phyloP scores from a whole-genome alignment of 2,888 invertebrate genomes.

The Papilio demoleus region DNA sequence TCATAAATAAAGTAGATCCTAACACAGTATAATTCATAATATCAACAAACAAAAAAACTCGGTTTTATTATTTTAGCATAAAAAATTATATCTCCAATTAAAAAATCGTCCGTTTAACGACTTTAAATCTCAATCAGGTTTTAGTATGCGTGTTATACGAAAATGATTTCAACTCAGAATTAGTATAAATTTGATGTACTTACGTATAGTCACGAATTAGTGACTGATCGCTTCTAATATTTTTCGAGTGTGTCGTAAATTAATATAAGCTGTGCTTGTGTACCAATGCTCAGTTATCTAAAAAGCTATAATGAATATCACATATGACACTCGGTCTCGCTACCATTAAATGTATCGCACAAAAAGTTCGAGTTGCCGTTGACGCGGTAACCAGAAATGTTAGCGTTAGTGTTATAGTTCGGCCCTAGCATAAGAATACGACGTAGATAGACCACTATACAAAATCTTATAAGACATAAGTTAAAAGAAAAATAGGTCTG shows the following conservation, averaged over 20 bases:
- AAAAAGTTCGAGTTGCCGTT: no score
- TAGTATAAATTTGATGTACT: no score
- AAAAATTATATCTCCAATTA: no score
- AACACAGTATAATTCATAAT: neutral
- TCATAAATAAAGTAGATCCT: slow-evolving; percentile 4
- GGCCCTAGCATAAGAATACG: neutral
- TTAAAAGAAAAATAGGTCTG: neutral
- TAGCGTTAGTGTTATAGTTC: no score
- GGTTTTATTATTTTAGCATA: neutral
- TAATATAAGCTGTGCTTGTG: no score
- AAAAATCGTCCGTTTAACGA: neutral
- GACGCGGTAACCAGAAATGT: no score
- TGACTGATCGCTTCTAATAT: neutral
- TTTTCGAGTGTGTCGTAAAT: neutral
- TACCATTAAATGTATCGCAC: no score
- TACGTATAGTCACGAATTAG: no score
- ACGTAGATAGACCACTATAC: neutral
- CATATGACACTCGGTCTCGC: no score
- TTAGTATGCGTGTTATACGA: neutral
- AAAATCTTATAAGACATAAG: neutral
- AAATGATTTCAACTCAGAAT: no score
- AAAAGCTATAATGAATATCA: no score
- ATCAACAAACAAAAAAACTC: neutral
- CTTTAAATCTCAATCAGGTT: neutral
- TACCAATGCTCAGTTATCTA: no score